phyloP scores from a whole-genome alignment of 2,113 vertebrate genomes.

The Sturnus vulgaris region DNA sequence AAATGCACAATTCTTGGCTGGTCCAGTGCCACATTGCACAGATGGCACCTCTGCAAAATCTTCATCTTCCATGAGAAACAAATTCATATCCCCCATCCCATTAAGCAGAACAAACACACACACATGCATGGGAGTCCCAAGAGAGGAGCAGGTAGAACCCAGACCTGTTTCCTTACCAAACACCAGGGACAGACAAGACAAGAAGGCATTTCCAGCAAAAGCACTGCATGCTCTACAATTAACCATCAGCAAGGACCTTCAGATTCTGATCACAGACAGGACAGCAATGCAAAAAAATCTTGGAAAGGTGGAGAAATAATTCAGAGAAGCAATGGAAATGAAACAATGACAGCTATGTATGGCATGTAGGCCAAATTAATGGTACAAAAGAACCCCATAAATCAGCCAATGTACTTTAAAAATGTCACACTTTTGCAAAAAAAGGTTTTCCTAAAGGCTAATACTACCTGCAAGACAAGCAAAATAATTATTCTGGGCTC shows the following conservation, averaged over 20 bases:
- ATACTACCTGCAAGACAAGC: background rate
- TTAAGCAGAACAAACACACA: background rate
- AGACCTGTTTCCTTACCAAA: background rate
- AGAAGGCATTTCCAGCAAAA: background rate
- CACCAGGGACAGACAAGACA: background rate
- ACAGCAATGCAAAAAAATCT: background rate
- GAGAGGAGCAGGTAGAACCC: background rate
- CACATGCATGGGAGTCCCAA: background rate
- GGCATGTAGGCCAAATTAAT: background rate
- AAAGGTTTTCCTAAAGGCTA: background rate
- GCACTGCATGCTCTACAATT: background rate
- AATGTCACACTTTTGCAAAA: background rate
- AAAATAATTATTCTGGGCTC: background rate
- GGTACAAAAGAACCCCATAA: background rate
- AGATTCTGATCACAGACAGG: background rate
- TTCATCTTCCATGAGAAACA: background rate
- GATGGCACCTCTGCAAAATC: background rate
- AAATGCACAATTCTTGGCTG: background rate
- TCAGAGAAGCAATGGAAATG: background rate
- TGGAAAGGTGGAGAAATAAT: background rate
- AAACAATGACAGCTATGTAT: background rate
- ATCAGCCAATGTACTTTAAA: background rate
- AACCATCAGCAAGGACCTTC: background rate
- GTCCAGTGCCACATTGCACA: background rate
- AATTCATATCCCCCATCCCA: background rate